Conservation (phyloP, 2,888 invertebrate species). For the Myopa testacea region DNA sequence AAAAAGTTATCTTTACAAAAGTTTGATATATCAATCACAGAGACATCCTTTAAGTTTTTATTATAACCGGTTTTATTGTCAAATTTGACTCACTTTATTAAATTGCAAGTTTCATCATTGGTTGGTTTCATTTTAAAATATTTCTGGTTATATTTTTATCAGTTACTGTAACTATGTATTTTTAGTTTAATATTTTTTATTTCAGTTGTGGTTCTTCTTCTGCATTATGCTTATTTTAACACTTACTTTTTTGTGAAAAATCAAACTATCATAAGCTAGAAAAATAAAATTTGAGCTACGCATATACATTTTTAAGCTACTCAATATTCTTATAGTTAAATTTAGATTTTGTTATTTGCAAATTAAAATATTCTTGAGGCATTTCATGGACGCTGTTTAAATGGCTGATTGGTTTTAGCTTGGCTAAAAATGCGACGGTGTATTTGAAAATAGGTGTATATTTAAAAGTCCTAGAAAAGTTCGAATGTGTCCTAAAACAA, state of each 20-base stretch:
- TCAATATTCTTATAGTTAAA: not conserved
- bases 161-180: not conserved
- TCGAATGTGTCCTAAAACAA: too few species aligned
- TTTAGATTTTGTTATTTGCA: slow-evolving; percentile 10
- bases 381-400: slow-evolving; percentile 31
- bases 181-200: not conserved
- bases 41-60: not conserved
- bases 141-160: not conserved
- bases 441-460: slow-evolving; percentile 8
- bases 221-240: not conserved
- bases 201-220: not conserved
- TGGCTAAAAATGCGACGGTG: slow-evolving; percentile 28
- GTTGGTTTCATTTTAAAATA: not conserved
- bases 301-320: not conserved
- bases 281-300: slow-evolving; percentile 17
- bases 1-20: not conserved
- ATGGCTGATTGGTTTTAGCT: slow-evolving; percentile 16
- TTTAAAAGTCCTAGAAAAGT: too few species aligned
- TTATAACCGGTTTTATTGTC: slow-evolving; percentile 31
- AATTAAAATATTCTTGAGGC: slow-evolving; percentile 32
- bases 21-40: slow-evolving; percentile 34
- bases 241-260: slow-evolving; percentile 12
- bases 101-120: slow-evolving; percentile 13
- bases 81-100: slow-evolving; percentile 27
- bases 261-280: slow-evolving; percentile 13